Evolutionary conservation across 1,140 invertebrate genomes (phyloP), one percentile per base, ranked within the genome.

Genomic region (Cataglyphis hispanica): DNA sequence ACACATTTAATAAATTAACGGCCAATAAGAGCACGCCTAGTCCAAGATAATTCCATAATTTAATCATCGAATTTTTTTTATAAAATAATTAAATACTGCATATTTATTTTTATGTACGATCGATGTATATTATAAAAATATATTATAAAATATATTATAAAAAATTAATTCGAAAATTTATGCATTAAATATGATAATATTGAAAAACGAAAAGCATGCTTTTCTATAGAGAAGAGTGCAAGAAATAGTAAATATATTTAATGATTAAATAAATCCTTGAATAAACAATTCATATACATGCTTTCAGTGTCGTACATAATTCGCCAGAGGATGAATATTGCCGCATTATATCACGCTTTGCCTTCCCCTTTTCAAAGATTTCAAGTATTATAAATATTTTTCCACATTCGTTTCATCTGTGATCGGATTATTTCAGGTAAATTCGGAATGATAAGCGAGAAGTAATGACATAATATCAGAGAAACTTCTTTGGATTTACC

Each of bases 1-100:
- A n/a, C 2, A 80, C 77, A n/a, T 69, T 31, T 27, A 69, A 80
- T n/a, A 80, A 40, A 69, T 56, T 80, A 40, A 80, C 37, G 2
- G 64, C 46, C 16, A 80, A 80, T 1, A 64, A 80, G 3, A 40
- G 5, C 25, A 69, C 77, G 11, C 46, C 31, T 56, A 80, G 25
- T 2, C 22, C 46, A n/a, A n/a, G n/a, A n/a, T n/a, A n/a, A n/a
- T n/a, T n/a, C n/a, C n/a, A n/a, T 56, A 53, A 0, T 34, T 31
- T 10, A 56, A 16, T 74, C 16, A 37, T 74, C 13, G 16, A 34
- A 56, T 56, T 34, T 1, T 31, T 31, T 31, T 22, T 31, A 27
- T 31, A 70, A 22, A 13, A 22, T 5, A 22, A 72, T 72, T 56
- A 72, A n/a, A 70, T 31, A 3, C 31, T 7, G 10, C 5, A 40